Percentiles rank a stretch among this genome's conserved stretches.
phyloP scores from a whole-genome alignment of 2,888 invertebrate genomes.

The Tribolium freemani region DNA sequence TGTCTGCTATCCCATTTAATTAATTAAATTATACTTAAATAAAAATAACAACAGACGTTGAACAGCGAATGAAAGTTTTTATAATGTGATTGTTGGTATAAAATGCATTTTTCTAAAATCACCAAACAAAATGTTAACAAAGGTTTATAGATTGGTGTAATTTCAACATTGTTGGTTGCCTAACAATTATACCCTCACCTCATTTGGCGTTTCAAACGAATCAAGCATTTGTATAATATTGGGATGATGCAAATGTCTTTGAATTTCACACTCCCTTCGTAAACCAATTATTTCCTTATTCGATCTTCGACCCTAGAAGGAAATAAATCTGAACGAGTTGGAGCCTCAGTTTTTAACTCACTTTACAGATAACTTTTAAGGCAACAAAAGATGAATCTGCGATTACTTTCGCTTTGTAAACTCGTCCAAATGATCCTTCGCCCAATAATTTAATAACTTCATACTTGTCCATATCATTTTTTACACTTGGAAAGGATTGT shows the following conservation, averaged over 20 bases:
- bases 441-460: slow-evolving; percentile 88
- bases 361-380: slow-evolving; percentile 94
- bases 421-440: slow-evolving; percentile 95
- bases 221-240: slow-evolving; percentile 96
- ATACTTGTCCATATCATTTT: slow-evolving; percentile 90
- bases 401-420: slow-evolving; percentile 88
- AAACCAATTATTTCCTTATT: slow-evolving; percentile 88
- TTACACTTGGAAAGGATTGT: slow-evolving; percentile 18
- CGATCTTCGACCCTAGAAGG: slow-evolving; percentile 77
- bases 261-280: slow-evolving; percentile 93
- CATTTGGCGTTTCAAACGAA: slow-evolving; percentile 93
- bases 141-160: no score
- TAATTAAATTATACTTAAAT: no score
- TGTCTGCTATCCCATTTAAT: no score
- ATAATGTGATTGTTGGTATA: no score
- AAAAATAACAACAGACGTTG: no score
- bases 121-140: no score
- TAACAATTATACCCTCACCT: no score
- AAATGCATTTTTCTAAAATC: no score
- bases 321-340: no score
- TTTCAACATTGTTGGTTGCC: no score
- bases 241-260: slow-evolving; percentile 88
- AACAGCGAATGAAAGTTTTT: no score
- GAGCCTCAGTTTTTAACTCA: slow-evolving; percentile 56
- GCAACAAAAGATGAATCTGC: slow-evolving; percentile 83